Conservation (phyloP, 2,888 invertebrate species). For the Digitonthophagus gazella region DNA sequence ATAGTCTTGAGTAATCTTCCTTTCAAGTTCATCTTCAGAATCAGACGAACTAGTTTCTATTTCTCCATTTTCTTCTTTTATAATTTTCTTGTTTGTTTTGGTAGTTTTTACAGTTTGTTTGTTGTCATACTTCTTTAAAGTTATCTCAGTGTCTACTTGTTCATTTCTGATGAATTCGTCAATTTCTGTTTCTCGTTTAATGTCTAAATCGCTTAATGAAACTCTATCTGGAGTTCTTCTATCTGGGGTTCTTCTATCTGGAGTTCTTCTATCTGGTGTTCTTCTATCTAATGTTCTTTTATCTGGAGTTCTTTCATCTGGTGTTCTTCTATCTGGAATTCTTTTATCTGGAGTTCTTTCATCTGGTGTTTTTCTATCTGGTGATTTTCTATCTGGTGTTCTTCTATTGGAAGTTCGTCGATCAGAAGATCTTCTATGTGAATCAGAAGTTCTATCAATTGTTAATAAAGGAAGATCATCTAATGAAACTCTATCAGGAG, state of each 20-base stretch:
- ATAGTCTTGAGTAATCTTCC: too few species aligned
- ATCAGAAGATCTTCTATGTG: too few species aligned
- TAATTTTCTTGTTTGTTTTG: slow-evolving; percentile 5
- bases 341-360: slow-evolving; percentile 33
- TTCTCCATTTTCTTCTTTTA: slow-evolving; percentile 6
- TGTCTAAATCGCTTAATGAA: slow-evolving; percentile 24
- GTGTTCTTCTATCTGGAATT: slow-evolving; percentile 23
- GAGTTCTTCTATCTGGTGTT: slow-evolving; percentile 1
- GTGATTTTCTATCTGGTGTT: not conserved
- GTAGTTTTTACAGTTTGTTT: slow-evolving; percentile 4
- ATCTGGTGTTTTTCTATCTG: slow-evolving; percentile 5
- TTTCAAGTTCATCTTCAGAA: slow-evolving; percentile 17
- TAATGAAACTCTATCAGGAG: slow-evolving; percentile 19
- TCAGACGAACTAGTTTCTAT: slow-evolving; percentile 10
- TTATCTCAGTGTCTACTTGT: slow-evolving; percentile 24
- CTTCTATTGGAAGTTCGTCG: slow-evolving; percentile 18
- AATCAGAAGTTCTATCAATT: slow-evolving; percentile 9
- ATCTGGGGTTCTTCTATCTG: slow-evolving; percentile 7
- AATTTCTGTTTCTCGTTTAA: slow-evolving; percentile 3
- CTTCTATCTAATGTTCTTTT: slow-evolving; percentile 14
- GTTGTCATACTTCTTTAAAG: slow-evolving; percentile 15
- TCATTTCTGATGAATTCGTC: slow-evolving; percentile 22
- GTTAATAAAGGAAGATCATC: slow-evolving; percentile 20
- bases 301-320: slow-evolving; percentile 13
- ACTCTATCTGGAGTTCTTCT: slow-evolving; percentile 33